Conservation (phyloP, 2,888 invertebrate species). For the Dysmachus trigonus region DNA sequence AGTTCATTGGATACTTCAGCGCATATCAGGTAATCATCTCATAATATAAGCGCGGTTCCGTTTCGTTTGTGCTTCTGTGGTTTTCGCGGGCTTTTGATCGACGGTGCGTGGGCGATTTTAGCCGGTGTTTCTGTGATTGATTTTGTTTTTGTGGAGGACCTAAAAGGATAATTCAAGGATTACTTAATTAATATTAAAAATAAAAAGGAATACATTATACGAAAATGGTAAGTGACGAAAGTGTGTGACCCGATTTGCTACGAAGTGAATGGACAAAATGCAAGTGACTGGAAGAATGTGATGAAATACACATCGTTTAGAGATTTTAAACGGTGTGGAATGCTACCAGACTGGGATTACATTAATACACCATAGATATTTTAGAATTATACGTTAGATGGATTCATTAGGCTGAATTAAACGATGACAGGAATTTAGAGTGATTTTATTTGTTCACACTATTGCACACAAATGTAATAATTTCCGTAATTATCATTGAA, state of each 20-base stretch:
- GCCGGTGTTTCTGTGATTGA: background rate
- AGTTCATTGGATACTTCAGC: conserved; percentile 51
- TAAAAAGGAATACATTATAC: background rate
- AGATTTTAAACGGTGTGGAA: background rate
- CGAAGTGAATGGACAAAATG: background rate
- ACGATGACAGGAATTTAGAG: background rate
- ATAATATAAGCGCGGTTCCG: background rate
- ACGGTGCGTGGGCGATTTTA: background rate
- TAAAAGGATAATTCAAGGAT: background rate
- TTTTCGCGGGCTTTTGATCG: background rate
- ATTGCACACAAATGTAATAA: background rate
- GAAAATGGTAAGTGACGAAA: background rate
- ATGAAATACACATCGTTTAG: background rate
- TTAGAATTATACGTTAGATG: background rate
- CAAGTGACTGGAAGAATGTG: background rate
- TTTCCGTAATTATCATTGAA: background rate
- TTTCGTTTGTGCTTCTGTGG: background rate
- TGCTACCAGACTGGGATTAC: background rate
- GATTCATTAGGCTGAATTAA: background rate
- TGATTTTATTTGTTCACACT: background rate
- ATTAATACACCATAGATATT: background rate
- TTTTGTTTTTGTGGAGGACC: background rate
- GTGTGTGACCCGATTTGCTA: background rate
- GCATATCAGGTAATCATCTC: conserved; percentile 42
- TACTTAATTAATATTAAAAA: background rate